Evolutionary conservation across 2,888 invertebrate species (phyloP), one percentile per base, ranked within the genome.

Genomic region (Orthosia gracilis): DNA sequence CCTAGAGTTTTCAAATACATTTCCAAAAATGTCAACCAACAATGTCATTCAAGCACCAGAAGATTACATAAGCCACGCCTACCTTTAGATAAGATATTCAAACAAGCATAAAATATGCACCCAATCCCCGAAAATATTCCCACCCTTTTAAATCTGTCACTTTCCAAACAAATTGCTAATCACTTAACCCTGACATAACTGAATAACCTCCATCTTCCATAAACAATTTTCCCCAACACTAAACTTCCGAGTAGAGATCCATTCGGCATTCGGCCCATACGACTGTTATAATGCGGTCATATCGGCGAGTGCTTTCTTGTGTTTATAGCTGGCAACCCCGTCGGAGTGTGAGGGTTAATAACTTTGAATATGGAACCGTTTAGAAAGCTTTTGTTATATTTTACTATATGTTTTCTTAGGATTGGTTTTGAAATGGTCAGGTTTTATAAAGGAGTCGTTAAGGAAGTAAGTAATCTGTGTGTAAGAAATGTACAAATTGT

Each of bases 251-350:
- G 45, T 52, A 21, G 67, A 70, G 81, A 75, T 69, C 78, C 70
- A 57, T 58, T 49, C 40, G 58, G 59, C 23, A 57, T 58, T 49
- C 40, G 58, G 59, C 23, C 47, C 71, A 50, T 71, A 75, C 58
- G 61, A 69, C 61, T 71, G 58, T 77, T 55, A 73, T 80, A 85
- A 83, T 66, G 73, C 21, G 82, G 78, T 73, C 72, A 78, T 83
- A 83, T 75, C 59, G 54, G 76, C 79, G 84, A 90, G 89, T 90
- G 89, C 83, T 89, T 90, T 89, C 87, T 82, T 82, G 85, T 89
- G 89, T 89, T 88, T 84, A 84, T 83, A 58, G 84, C 83, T 63
- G 57, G 72, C 66, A 57, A 31, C 74, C 76, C 69, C 66, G 68
- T 40, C 52, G 61, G 17, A 49, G 59, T 55, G 31, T 50, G 80